Evolutionary conservation across 2,797 vertebrate species (phyloP).

Genomic region (Xerus rutilus): DNA sequence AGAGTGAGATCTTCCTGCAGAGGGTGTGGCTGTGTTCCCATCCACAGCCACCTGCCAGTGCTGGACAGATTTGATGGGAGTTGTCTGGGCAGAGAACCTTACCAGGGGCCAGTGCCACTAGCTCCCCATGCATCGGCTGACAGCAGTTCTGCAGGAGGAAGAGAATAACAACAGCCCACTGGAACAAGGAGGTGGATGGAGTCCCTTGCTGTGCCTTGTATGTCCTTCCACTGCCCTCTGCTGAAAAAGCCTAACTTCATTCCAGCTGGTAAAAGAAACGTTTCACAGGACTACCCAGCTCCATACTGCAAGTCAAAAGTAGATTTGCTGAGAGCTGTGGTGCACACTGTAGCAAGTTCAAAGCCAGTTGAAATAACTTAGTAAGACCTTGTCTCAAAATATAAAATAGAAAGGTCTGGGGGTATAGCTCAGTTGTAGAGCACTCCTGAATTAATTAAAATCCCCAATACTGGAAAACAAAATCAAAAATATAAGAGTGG

Average conservation of each 20-base stretch:
- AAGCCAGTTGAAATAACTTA: too few species aligned
- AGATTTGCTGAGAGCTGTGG: too few species aligned
- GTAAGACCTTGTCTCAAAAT: too few species aligned
- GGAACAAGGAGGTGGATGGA: too few species aligned
- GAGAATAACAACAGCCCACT: accelerated
- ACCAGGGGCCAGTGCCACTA: accelerated
- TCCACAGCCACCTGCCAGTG: neutral
- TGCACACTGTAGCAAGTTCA: too few species aligned
- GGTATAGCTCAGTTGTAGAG: too few species aligned
- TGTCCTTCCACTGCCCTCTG: neutral
- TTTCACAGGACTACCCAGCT: neutral
- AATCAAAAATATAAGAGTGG: neutral
- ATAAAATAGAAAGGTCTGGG: too few species aligned
- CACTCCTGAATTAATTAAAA: too few species aligned
- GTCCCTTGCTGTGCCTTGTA: accelerated
- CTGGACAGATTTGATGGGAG: neutral
- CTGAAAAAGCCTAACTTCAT: neutral
- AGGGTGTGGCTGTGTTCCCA: accelerated
- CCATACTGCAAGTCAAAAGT: neutral
- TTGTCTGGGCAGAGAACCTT: neutral
- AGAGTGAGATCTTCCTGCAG: neutral
- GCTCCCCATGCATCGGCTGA: neutral
- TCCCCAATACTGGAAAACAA: too few species aligned
- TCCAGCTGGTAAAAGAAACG: neutral
- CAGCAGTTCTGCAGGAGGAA: neutral